Conservation (phyloP, 2,888 invertebrate genomes). For the Napeogenes sylphis region DNA sequence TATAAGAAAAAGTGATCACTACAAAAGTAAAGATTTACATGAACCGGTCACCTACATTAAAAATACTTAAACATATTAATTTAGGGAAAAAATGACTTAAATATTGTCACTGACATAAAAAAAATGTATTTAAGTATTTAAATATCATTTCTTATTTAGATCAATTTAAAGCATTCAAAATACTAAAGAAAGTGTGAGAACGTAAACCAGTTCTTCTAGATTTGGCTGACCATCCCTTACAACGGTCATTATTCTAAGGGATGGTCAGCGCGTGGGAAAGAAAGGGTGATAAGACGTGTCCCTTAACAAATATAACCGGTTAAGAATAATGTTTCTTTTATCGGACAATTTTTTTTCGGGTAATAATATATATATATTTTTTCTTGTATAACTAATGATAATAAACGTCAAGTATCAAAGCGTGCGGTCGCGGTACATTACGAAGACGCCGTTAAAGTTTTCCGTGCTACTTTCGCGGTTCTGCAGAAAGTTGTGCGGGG, state of each 20-base stretch:
- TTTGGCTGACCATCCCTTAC: background rate
- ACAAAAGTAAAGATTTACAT: too few relatives aligned
- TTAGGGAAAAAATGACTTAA: too few relatives aligned
- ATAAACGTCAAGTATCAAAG: slow-evolving; percentile 48
- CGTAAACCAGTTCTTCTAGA: slow-evolving; percentile 1
- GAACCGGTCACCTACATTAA: too few relatives aligned
- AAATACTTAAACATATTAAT: too few relatives aligned
- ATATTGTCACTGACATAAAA: too few relatives aligned
- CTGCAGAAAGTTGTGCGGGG: slow-evolving; percentile 69
- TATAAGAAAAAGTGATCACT: too few relatives aligned
- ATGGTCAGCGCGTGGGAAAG: slow-evolving; percentile 7
- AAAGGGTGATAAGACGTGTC: background rate
- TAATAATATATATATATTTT: too few relatives aligned
- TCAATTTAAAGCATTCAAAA: too few relatives aligned
- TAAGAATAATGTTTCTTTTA: too few relatives aligned
- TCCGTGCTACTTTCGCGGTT: slow-evolving; percentile 75
- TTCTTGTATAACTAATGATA: slow-evolving; percentile 22
- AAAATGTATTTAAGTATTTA: too few relatives aligned
- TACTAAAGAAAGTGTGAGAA: background rate
- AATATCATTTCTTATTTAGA: too few relatives aligned
- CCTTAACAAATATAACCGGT: too few relatives aligned
- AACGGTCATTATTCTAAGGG: background rate
- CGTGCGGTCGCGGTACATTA: slow-evolving; percentile 31
- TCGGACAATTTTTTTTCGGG: background rate
- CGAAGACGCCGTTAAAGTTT: slow-evolving; percentile 78